Conservation (phyloP, 2,797 vertebrate species). For the Lophius americanus region DNA sequence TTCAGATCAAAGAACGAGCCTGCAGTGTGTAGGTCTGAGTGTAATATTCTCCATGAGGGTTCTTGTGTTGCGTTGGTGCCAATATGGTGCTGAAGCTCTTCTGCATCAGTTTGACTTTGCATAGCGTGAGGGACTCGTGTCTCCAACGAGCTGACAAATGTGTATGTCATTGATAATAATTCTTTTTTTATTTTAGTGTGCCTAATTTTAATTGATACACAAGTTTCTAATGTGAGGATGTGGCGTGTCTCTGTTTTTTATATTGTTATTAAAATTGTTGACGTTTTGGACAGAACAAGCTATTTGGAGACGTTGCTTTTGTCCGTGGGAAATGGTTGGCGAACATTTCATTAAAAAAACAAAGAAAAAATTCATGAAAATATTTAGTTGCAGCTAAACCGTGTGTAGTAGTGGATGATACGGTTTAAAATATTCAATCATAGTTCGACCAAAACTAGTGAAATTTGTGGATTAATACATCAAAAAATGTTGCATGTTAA, state of each 20-base stretch:
- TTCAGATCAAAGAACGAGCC: constrained; percentile 44
- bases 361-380: not conserved
- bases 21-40: constrained; percentile 17
- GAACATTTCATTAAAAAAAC: not conserved
- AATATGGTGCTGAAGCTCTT: constrained; percentile 9
- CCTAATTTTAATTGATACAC: too few species aligned
- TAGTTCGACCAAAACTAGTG: not conserved
- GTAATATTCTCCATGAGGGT: constrained; percentile 32
- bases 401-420: not conserved
- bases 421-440: not conserved
- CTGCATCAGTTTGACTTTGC: constrained; percentile 1
- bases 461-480: not conserved
- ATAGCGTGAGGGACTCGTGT: not conserved
- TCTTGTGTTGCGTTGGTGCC: constrained; percentile 44
- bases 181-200: too few species aligned
- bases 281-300: not conserved
- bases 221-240: not conserved
- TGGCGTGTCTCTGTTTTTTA: not conserved
- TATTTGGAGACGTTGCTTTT: not conserved
- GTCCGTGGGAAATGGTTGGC: not conserved
- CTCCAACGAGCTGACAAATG: not conserved
- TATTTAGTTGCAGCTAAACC: not conserved
- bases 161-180: not conserved
- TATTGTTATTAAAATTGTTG: not conserved
- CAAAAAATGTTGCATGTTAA: too few species aligned